These are phyloP conservation scores for Ricordea florida DNA, from an alignment of 92 coral and sea anemone species.

Conservation along the genomic window DNA sequence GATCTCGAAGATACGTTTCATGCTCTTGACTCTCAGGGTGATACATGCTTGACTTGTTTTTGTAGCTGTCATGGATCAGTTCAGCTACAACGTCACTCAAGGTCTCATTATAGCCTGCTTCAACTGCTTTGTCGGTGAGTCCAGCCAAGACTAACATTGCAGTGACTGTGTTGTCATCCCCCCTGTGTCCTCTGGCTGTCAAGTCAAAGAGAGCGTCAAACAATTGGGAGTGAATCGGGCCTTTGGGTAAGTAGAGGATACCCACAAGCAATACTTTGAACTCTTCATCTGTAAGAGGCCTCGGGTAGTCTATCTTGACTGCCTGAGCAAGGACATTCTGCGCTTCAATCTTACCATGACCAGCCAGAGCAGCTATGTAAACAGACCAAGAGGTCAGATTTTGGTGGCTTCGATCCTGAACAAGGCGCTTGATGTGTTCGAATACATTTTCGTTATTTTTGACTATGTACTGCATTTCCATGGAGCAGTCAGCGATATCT, in stretches of 20 bases:
- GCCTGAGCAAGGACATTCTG: constrained; percentile 70
- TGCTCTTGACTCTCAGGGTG: constrained; percentile 66
- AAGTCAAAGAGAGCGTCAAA: constrained; percentile 63
- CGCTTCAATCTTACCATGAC: constrained; percentile 58
- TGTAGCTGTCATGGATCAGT: constrained; percentile 70
- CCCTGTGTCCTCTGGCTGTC: constrained; percentile 22
- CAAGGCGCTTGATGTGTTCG: constrained; percentile 37
- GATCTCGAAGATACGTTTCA: constrained; percentile 73
- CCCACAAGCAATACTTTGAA: constrained; percentile 62
- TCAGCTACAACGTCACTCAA: constrained; percentile 58
- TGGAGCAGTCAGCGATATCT: constrained; percentile 69
- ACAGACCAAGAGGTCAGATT: constrained; percentile 86
- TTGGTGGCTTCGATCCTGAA: constrained; percentile 61
- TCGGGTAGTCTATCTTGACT: constrained; percentile 49
- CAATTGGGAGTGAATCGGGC: constrained; percentile 69
- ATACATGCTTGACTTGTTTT: constrained; percentile 62
- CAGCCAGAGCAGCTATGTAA: constrained; percentile 66
- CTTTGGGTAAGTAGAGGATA: constrained; percentile 74
- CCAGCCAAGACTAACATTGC: constrained; percentile 84
- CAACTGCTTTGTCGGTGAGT: constrained; percentile 53
- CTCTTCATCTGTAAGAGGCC: constrained; percentile 71
- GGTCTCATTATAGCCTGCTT: constrained; percentile 75
- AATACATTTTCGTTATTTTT: constrained; percentile 48
- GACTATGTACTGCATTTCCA: constrained; percentile 72
- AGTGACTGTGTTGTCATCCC: constrained; percentile 55